Evolutionary conservation across 2,797 vertebrate genomes (phyloP).

Genomic region (Syngnathus acus): DNA sequence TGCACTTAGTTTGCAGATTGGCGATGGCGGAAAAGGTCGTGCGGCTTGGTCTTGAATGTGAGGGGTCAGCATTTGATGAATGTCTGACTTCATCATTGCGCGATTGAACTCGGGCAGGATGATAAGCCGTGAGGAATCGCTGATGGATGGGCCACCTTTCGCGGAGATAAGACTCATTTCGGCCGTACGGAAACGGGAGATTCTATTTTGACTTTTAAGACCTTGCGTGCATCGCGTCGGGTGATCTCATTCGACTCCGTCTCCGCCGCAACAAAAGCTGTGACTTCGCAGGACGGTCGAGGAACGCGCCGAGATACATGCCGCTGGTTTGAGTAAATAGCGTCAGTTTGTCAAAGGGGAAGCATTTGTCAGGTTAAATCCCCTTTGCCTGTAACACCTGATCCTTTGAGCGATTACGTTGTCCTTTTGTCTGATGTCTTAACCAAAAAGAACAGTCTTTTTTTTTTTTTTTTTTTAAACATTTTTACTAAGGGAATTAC

Average conservation of each 20-base stretch:
- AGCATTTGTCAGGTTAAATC: not conserved
- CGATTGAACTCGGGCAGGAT: slow-evolving; percentile 46
- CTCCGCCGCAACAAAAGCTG: slow-evolving; percentile 12
- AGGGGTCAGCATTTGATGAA: slow-evolving; percentile 69
- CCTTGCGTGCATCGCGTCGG: slow-evolving; percentile 38
- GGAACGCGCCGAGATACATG: not conserved
- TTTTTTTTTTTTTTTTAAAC: not conserved
- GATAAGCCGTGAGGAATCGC: slow-evolving; percentile 60
- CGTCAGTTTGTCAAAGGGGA: not conserved
- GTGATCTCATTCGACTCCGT: slow-evolving; percentile 22
- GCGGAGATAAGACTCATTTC: slow-evolving; percentile 61
- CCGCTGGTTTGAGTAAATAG: not conserved
- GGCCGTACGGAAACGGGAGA: slow-evolving; percentile 29
- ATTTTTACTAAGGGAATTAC: slow-evolving; percentile 2
- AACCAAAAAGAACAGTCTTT: not conserved
- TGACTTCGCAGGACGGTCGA: slow-evolving; percentile 17
- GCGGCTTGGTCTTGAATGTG: slow-evolving; percentile 48
- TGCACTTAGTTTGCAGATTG: slow-evolving; percentile 12
- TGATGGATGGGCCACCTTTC: slow-evolving; percentile 64
- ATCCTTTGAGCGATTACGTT: not conserved
- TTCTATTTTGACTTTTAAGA: slow-evolving; percentile 50
- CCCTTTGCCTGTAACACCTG: not conserved
- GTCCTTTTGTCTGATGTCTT: not conserved
- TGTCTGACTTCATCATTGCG: slow-evolving; percentile 62
- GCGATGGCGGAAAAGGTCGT: slow-evolving; percentile 39